Conservation (phyloP, 35 echinoderm and acorn worm genomes). For the Heliocidaris tuberculata region DNA sequence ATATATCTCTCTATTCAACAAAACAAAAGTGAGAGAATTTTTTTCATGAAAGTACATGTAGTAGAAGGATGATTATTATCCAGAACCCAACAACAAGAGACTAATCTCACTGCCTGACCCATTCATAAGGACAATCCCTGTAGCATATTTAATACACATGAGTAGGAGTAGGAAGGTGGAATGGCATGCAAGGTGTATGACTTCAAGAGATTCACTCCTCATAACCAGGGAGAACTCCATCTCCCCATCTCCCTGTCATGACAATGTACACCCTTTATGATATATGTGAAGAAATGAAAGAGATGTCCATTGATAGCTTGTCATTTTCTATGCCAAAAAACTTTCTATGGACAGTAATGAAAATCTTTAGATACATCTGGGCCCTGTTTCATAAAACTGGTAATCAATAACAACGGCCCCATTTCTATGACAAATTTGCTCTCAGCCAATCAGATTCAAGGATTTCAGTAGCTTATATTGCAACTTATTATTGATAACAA, state of each 20-base stretch:
- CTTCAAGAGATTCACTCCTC: not conserved
- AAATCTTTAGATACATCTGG: too few species aligned
- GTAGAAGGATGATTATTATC: not conserved
- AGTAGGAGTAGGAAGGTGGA: not conserved
- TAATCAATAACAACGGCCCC: too few species aligned
- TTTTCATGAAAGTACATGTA: not conserved
- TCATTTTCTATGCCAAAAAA: not conserved
- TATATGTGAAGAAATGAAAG: not conserved
- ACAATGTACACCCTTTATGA: not conserved
- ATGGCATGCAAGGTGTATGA: not conserved
- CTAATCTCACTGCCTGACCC: not conserved
- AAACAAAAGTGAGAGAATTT: not conserved
- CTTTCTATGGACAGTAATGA: too few species aligned
- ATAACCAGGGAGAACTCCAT: too few species aligned
- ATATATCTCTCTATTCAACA: not conserved
- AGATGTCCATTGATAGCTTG: not conserved
- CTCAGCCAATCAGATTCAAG: too few species aligned
- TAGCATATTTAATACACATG: slow-evolving; percentile 10
- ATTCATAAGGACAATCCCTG: not conserved
- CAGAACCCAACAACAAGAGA: not conserved
- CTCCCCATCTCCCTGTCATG: too few species aligned
- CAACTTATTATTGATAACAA: too few species aligned
- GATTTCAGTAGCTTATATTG: too few species aligned
- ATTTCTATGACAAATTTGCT: too few species aligned
- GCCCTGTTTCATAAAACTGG: too few species aligned